Evolutionary conservation across 2,797 vertebrate genomes (phyloP), one percentile per base, ranked within the genome.

Genomic region (Pipistrellus pygmaeus): DNA sequence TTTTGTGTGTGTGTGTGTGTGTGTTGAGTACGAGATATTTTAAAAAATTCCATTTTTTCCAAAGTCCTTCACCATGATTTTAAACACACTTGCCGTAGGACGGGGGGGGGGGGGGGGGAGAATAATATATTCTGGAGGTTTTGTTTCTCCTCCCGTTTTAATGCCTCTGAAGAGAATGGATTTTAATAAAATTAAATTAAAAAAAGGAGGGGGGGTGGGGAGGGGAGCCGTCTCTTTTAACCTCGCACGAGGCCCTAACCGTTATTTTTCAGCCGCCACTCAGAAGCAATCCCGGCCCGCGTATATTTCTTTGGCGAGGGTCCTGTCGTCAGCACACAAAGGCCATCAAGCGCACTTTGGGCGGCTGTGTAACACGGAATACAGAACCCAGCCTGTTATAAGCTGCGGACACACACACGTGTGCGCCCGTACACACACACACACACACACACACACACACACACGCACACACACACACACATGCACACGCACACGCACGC

Each of bases 311-410:
- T 27, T 25, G 55, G 48, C 93, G 9, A 11, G 44, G 44, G 44
- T 44, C 25, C 38, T 82, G 69, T 85, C 77, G 4, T 95, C 88
- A 75, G 90, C 97, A 94, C 71, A 98, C 11, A 27, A 97, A 97
- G 69, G n/a, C 88, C 97, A 38, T 96, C 91, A 93, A 83, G 82
- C 83, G 55, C 41, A 96, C 98, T 98, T 99, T 98, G 80, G 77
- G 53, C 98, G 98, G 98, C 98, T 98, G 98, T 99, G 98, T 98
- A 98, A 99, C 98, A 98, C 98, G 98, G 99, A 98, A 98, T 98
- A 97, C 94, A 94, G 98, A 98, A 98, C 98, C 98, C 95, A 98
- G 98, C 98, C 98, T 98, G 98, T 98, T 99, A 98, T 98, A 99
- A 99, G 98, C 98, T 98, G 85, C 64, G 96, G 88, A 35, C 69